Conservation (phyloP, 2,113 vertebrate species). For the Osmerus eperlanus region DNA sequence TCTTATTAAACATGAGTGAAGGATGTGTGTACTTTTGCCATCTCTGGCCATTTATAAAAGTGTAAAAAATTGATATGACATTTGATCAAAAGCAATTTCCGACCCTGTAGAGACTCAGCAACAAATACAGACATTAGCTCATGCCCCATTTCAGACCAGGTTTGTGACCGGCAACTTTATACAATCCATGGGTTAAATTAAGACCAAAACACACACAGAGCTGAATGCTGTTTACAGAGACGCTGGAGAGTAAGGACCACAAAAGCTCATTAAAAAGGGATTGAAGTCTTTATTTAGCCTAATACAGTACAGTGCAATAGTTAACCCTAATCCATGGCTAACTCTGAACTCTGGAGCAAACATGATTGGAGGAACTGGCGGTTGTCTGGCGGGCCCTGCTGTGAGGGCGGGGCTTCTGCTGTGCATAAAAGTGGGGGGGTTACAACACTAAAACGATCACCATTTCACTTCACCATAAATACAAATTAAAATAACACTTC, state of each 20-base stretch:
- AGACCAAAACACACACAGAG: constrained; percentile 17
- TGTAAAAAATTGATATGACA: too few species aligned
- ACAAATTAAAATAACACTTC: constrained; percentile 34
- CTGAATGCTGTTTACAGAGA: constrained; percentile 45
- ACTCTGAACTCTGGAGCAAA: constrained; percentile 41
- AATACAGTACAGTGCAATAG: constrained; percentile 61
- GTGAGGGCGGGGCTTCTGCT: neutral
- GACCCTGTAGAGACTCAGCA: too few species aligned
- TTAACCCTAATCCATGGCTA: constrained; percentile 67
- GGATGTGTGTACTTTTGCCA: too few species aligned
- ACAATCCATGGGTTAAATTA: neutral
- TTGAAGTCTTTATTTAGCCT: constrained; percentile 76
- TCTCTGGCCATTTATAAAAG: too few species aligned
- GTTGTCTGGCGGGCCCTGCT: neutral
- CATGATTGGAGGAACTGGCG: constrained; percentile 36
- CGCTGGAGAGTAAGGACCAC: constrained; percentile 45
- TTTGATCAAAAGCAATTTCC: too few species aligned
- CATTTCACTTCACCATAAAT: constrained; percentile 45
- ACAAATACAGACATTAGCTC: neutral
- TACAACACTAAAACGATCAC: constrained; percentile 24
- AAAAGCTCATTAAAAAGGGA: constrained; percentile 71
- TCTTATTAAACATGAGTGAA: too few species aligned
- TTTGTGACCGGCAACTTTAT: constrained; percentile 2
- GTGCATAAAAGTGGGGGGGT: neutral
- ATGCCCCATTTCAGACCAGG: neutral